A percentile compares a stretch with the other conserved stretches of the same genome.
Conservation (phyloP, 2,888 invertebrate genomes). For the Oeneis ivallda region DNA sequence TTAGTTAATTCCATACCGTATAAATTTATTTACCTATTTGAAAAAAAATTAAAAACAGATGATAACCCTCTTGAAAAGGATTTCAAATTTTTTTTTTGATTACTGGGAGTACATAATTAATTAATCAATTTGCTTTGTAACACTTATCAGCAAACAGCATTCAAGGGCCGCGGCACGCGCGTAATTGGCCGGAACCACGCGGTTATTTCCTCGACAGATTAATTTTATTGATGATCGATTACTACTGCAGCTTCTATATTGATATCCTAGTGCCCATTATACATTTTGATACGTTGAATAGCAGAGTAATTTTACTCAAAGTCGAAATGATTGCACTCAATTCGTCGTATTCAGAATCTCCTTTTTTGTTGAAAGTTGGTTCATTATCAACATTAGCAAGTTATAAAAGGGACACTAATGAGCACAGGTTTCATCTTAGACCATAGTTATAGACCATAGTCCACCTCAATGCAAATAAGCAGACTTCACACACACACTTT, state of each 20-base stretch:
- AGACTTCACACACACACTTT: too few species aligned
- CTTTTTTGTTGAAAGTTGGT: too few species aligned
- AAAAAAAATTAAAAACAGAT: too few species aligned
- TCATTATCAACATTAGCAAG: too few species aligned
- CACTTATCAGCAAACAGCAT: slow-evolving; percentile 28
- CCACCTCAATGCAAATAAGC: too few species aligned
- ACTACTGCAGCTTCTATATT: slow-evolving; percentile 3
- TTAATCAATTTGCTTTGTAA: slow-evolving; percentile 24
- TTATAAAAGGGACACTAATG: too few species aligned
- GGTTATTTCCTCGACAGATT: slow-evolving; percentile 14
- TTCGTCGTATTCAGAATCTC: neutral
- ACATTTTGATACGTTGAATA: neutral
- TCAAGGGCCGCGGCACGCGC: slow-evolving; percentile 17
- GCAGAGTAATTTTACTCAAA: neutral
- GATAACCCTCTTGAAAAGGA: too few species aligned
- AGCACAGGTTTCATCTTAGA: too few species aligned
- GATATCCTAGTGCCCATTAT: slow-evolving; percentile 15
- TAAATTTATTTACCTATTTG: too few species aligned
- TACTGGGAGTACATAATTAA: slow-evolving; percentile 4
- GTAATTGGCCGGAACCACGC: slow-evolving; percentile 29
- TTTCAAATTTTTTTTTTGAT: too few species aligned
- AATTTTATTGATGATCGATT: slow-evolving; percentile 6
- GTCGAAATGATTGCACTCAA: neutral
- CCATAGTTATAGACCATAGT: too few species aligned
- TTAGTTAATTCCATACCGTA: too few species aligned